Percentiles rank a stretch among this genome's conserved stretches.
Conservation (phyloP, 2,888 invertebrate species). For the Psylliodes chrysocephalus region DNA sequence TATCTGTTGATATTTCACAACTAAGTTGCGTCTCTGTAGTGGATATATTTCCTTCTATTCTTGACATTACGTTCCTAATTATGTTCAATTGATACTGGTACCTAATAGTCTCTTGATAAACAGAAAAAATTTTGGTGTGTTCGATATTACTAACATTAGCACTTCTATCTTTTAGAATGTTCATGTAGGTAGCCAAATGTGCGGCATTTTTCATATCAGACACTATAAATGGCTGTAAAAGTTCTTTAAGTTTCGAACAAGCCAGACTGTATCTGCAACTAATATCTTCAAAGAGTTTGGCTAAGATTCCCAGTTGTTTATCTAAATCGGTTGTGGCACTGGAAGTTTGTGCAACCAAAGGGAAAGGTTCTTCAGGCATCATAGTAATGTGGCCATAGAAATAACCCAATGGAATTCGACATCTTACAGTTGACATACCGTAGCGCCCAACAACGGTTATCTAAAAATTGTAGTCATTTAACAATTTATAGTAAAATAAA, state of each 20-base stretch:
- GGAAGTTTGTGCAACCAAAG: constrained; percentile 60
- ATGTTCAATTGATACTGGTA: constrained; percentile 91
- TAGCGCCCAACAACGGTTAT: constrained; percentile 92
- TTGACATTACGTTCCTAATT: constrained; percentile 78
- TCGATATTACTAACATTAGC: constrained; percentile 58
- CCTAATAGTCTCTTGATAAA: constrained; percentile 82
- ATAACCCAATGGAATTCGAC: constrained; percentile 91
- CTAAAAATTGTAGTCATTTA: constrained; percentile 66
- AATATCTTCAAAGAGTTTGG: constrained; percentile 81
- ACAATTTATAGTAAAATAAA: too few species aligned
- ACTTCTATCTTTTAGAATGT: constrained; percentile 61
- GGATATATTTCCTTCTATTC: constrained; percentile 71
- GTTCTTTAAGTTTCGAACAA: constrained; percentile 83
- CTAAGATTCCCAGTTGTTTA: constrained; percentile 73
- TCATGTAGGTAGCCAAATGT: constrained; percentile 86
- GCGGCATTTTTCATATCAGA: constrained; percentile 84
- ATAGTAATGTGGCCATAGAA: constrained; percentile 92
- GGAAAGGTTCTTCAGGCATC: constrained; percentile 67
- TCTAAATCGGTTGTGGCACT: constrained; percentile 63
- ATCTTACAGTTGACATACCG: constrained; percentile 90
- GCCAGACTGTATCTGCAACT: constrained; percentile 85
- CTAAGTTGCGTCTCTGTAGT: constrained; percentile 22
- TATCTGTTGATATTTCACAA: constrained; percentile 80
- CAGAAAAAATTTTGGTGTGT: constrained; percentile 65
- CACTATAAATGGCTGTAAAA: constrained; percentile 80